Base-by-base conservation (phyloP, 2,113 vertebrate species). In the Actinemys pallida region DNA sequence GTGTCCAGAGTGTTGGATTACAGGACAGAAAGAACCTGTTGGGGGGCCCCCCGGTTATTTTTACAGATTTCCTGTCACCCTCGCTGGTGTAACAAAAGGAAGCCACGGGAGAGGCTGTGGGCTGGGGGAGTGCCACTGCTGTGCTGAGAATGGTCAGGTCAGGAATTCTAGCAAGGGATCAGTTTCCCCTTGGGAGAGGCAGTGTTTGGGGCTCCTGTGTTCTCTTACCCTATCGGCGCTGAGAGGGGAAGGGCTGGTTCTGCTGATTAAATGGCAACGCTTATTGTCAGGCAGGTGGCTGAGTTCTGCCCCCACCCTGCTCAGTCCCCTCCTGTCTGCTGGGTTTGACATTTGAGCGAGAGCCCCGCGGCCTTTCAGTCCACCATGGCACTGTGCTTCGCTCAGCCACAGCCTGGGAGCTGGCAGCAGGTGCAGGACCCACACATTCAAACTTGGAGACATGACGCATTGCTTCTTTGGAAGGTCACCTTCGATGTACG, bases 31-130 rank as follows among this genome's bases (percentile, higher is more conserved):
- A 95, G 95, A 95, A 92, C 97, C 96, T 94, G 96, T 88, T 88
- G 39, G 87, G 85, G 96, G 96, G 95, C 95, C 19, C 96, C 92
- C 92, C 39, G 95, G 96, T 97, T 97, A 97, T 98, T 97, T 97
- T 97, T 97, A 94, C 93, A 91, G 91, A 94, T 96, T 97, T 97
- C 96, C 97, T 96, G 92, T 89, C 96, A 94, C 92, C 93, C 84
- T 88, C 72, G 83, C 91, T 95, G 86, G 1, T 29, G 90, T 1
- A 88, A 87, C 92, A 93, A 92, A 62, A 8, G 2, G 82, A 20
- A 88, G 79, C 52, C 76, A 31, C 10, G 42, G 62, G 81, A 24
- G 10, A 47, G 89, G 81, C 91, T 89, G 53, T 0, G 9, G 83
- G 8, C 49, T 49, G 81, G 88, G 69, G 50, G 56, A 29, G 54